Evolutionary conservation across 2,797 vertebrate genomes (phyloP).

Genomic region (Sebastes glaucus): DNA sequence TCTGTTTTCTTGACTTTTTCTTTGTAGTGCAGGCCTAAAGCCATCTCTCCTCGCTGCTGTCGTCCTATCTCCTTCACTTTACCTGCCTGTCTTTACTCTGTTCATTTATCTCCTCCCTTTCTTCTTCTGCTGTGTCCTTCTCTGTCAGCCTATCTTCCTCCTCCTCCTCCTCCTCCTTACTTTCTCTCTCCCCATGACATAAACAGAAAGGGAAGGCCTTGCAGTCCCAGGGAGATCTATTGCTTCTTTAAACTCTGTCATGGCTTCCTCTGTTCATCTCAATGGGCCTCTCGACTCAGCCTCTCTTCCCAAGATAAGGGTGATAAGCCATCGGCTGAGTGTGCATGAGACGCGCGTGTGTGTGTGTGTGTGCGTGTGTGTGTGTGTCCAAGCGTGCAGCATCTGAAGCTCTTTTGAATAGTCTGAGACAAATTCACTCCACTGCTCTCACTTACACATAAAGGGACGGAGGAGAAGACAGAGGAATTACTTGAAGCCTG

Average conservation of each 20-base stretch:
- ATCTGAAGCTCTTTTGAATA: constrained; percentile 46
- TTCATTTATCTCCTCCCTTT: constrained; percentile 64
- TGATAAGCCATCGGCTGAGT: constrained; percentile 52
- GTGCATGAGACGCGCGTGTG: neutral
- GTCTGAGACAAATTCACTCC: constrained; percentile 27
- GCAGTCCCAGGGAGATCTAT: constrained; percentile 65
- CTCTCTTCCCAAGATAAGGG: constrained; percentile 44
- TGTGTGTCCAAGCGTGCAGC: constrained; percentile 29
- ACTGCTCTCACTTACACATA: constrained; percentile 33
- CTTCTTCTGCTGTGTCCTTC: constrained; percentile 61
- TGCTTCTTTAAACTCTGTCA: constrained; percentile 63
- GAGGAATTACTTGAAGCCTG: constrained; percentile 43
- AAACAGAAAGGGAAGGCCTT: constrained; percentile 53
- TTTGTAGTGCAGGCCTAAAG: constrained; percentile 58
- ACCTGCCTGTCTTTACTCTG: constrained; percentile 45
- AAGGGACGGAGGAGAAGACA: constrained; percentile 23
- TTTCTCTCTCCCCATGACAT: constrained; percentile 53
- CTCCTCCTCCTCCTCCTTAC: constrained; percentile 41
- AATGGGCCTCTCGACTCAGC: constrained; percentile 49
- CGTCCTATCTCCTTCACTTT: constrained; percentile 57
- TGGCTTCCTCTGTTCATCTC: constrained; percentile 59
- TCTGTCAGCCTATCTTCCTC: constrained; percentile 59
- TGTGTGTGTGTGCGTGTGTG: too few relatives aligned
- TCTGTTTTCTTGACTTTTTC: constrained; percentile 39
- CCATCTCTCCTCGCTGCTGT: constrained; percentile 39